Percentiles rank a stretch among this genome's conserved stretches.
These are phyloP conservation scores for Tolypeutes matacus DNA, from an alignment of 2,797 vertebrate genomes.

Conservation along the genomic window DNA sequence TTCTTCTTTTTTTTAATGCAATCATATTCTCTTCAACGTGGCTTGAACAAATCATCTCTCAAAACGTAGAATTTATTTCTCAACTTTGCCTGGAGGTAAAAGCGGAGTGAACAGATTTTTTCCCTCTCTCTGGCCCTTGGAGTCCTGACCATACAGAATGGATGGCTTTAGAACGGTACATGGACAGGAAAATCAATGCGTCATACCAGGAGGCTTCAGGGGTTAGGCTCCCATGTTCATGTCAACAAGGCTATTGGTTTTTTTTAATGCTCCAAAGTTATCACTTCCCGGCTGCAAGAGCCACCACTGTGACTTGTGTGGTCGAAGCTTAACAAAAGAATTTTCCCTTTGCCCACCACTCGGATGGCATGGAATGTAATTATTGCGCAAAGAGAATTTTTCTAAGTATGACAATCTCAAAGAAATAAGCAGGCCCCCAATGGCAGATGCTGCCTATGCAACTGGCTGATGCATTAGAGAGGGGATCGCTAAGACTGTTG, in stretches of 20 bases:
- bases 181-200: constrained; percentile 99
- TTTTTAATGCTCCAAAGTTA: constrained; percentile 98
- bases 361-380: constrained; percentile 89
- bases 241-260: constrained; percentile 99
- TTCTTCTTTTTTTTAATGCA: constrained; percentile 78
- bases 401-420: constrained; percentile 85
- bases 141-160: constrained; percentile 97
- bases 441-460: not conserved
- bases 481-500: no score
- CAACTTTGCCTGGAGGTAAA: constrained; percentile 94
- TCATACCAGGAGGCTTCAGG: constrained; percentile 99
- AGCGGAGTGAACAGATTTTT: constrained; percentile 92
- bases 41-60: constrained; percentile 92
- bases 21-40: constrained; percentile 89
- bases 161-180: constrained; percentile 95
- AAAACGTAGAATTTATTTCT: constrained; percentile 92
- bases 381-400: constrained; percentile 86
- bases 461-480: rapidly evolving
- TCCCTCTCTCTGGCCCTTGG: constrained; percentile 90
- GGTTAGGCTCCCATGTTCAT: constrained; percentile 98
- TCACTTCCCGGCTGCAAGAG: constrained; percentile 95
- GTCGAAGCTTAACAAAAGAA: constrained; percentile 95
- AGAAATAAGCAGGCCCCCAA: not conserved
- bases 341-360: constrained; percentile 91
- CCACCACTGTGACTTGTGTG: constrained; percentile 93